phyloP scores from a whole-genome alignment of 2,888 invertebrate species.

The Microplitis deprimator region DNA sequence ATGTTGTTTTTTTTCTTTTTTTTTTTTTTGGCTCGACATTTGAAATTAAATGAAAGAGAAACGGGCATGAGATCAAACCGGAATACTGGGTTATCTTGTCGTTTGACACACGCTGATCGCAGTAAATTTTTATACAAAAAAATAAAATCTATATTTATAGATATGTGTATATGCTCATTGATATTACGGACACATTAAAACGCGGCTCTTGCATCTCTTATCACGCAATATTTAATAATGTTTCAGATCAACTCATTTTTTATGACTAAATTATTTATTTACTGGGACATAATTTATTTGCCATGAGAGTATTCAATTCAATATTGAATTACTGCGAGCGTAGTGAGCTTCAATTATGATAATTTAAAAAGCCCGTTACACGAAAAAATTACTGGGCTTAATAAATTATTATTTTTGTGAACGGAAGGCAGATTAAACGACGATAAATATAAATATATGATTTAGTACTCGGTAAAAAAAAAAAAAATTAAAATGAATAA shows the following conservation, averaged over 20 bases:
- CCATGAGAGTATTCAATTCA: no score
- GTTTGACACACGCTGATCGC: neutral
- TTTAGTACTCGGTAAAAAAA: no score
- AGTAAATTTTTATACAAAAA: neutral
- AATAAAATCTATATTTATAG: neutral
- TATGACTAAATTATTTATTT: no score
- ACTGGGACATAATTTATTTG: no score
- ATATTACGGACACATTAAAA: neutral
- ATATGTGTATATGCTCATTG: neutral
- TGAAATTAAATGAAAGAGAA: neutral
- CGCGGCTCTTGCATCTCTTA: neutral
- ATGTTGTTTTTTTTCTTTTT: neutral
- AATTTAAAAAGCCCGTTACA: neutral
- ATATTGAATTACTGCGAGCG: neutral
- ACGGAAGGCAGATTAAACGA: no score
- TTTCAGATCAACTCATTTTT: no score
- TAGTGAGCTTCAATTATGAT: neutral
- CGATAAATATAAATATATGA: no score
- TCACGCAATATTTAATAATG: no score
- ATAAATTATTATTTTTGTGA: neutral
- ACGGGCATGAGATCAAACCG: constrained; percentile 14
- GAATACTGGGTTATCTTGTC: constrained; percentile 26
- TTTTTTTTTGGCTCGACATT: neutral
- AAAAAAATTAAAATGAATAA: no score
- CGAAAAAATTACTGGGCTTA: neutral